Conservation (phyloP, 2,797 vertebrate genomes). For the Notamacropus eugenii region DNA sequence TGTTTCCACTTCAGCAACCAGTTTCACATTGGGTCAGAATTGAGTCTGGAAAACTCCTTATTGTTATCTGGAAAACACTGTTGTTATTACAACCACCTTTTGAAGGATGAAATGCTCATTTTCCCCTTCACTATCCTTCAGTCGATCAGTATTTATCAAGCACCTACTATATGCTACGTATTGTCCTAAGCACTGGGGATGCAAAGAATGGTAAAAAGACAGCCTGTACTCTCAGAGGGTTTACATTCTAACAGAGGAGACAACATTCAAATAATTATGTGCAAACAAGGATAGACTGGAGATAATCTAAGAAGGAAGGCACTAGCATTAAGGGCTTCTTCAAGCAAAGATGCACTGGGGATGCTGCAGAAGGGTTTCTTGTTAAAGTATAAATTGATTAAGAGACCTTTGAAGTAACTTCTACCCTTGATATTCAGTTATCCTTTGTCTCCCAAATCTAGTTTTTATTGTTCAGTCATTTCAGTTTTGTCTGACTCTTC, state of each 20-base stretch:
- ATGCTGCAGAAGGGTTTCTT: not conserved
- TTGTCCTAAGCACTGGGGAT: not conserved
- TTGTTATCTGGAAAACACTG: not conserved
- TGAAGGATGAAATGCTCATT: not conserved
- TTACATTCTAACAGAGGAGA: not conserved
- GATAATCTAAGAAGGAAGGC: not conserved
- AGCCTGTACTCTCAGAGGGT: not conserved
- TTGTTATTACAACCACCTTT: not conserved
- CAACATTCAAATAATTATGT: not conserved
- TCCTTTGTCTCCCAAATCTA: not conserved
- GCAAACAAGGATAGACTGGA: not conserved
- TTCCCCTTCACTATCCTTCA: not conserved
- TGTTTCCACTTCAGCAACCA: not conserved
- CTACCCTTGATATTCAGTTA: not conserved
- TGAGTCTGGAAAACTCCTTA: not conserved
- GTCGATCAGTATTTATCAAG: not conserved
- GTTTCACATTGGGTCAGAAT: not conserved
- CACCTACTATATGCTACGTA: not conserved
- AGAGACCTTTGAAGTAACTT: not conserved
- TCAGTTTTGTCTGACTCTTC: not conserved
- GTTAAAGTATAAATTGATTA: not conserved
- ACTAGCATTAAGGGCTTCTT: not conserved
- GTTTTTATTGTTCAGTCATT: not conserved
- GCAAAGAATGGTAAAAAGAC: not conserved
- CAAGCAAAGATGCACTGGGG: not conserved